A percentile compares a stretch with the other conserved stretches of the same genome.
Evolutionary conservation across 2,113 vertebrate species (phyloP).

Genomic region (Himantopus leucocephalus): DNA sequence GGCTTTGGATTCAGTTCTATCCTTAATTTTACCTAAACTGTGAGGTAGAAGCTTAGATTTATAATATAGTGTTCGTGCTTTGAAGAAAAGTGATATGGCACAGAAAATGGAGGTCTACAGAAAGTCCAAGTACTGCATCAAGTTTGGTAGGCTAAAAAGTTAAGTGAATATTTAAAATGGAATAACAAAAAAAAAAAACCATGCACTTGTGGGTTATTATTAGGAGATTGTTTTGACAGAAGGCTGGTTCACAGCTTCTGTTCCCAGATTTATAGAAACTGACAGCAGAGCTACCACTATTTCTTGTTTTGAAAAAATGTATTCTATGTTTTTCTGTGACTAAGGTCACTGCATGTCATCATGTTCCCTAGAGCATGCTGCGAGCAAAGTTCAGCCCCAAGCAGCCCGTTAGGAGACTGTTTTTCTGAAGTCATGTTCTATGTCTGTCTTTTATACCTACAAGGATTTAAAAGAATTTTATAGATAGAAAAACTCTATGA

Average conservation of each 20-base stretch:
- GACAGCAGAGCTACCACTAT: slow-evolving; percentile 10
- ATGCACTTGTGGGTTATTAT: slow-evolving; percentile 3
- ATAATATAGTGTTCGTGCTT: background rate
- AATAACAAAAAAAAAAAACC: background rate
- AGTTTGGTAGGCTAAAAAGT: background rate
- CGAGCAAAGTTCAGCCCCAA: slow-evolving; percentile 5
- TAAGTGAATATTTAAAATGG: background rate
- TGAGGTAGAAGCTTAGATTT: background rate
- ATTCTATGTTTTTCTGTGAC: slow-evolving; percentile 35
- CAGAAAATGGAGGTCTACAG: background rate
- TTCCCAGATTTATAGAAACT: slow-evolving; percentile 41
- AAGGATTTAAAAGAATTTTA: background rate
- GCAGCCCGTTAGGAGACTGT: background rate
- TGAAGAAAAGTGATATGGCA: background rate
- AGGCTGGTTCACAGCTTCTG: slow-evolving; percentile 11
- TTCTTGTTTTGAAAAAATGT: slow-evolving; percentile 34
- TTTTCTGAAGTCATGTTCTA: background rate
- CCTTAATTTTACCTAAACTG: background rate
- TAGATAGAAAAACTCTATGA: background rate
- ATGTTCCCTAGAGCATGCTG: slow-evolving; percentile 36
- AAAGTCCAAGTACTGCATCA: background rate
- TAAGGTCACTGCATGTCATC: slow-evolving; percentile 35
- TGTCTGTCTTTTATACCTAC: background rate
- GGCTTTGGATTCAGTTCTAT: background rate
- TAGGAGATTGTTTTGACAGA: slow-evolving; percentile 23